phyloP scores from a whole-genome alignment of 2,888 invertebrate genomes.

The Drosophila algonquin region DNA sequence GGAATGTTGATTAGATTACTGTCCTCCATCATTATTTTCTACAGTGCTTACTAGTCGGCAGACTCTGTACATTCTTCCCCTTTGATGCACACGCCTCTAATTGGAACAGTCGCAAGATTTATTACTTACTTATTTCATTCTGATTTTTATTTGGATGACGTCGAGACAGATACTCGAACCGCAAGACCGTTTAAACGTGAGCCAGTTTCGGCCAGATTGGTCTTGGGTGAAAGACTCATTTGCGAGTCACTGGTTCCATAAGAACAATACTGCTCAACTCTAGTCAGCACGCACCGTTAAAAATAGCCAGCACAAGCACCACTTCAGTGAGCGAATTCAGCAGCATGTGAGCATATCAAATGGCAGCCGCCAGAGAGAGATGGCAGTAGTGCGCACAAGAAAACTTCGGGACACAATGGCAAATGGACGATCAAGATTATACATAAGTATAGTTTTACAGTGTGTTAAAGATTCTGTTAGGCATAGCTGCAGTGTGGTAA shows the following conservation, averaged over 20 bases:
- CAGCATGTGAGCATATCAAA: no score
- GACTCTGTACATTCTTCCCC: not conserved
- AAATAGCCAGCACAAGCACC: not conserved
- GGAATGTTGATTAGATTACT: constrained; percentile 28
- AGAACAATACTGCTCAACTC: not conserved
- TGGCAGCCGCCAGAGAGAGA: not conserved
- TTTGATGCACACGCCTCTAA: constrained; percentile 1
- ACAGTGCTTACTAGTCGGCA: not conserved
- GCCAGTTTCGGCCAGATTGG: not conserved
- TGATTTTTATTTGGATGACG: not conserved
- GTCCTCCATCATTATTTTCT: not conserved
- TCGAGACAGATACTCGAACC: not conserved
- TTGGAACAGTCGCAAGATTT: constrained; percentile 10
- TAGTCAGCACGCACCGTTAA: not conserved
- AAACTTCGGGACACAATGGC: no score
- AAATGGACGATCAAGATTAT: no score
- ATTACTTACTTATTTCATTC: not conserved
- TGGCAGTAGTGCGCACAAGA: not conserved
- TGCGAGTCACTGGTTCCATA: not conserved
- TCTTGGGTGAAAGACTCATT: not conserved
- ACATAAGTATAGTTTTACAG: no score
- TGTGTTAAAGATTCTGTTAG: no score
- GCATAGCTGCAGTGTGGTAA: no score
- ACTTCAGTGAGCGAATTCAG: no score
- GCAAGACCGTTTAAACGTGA: not conserved